Evolutionary conservation across 2,888 invertebrate species (phyloP).

Genomic region (Eilema caniola): DNA sequence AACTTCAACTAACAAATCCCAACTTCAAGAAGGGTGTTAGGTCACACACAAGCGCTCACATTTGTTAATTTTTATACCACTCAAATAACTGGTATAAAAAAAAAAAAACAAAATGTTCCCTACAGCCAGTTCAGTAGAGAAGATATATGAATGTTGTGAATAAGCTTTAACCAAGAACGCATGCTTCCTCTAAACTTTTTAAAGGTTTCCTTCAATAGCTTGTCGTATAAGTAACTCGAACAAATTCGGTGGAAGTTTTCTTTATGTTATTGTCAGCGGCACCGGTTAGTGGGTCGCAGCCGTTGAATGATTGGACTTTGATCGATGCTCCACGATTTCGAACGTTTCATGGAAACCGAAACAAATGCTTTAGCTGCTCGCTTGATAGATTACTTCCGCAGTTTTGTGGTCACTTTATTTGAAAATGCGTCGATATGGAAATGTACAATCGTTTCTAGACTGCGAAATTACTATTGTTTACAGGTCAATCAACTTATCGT

Average conservation of each 20-base stretch:
- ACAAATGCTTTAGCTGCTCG: slow-evolving; percentile 36
- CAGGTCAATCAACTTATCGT: not conserved
- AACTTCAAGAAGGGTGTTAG: no score
- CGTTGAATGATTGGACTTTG: slow-evolving; percentile 44
- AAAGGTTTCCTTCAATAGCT: slow-evolving; percentile 4
- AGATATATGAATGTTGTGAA: no score
- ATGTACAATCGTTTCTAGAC: not conserved
- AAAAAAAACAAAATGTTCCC: no score
- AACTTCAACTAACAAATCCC: no score
- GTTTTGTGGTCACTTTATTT: slow-evolving; percentile 21
- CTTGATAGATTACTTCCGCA: slow-evolving; percentile 47
- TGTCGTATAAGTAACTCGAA: slow-evolving; percentile 12
- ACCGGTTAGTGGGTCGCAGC: slow-evolving; percentile 24
- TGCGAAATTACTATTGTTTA: not conserved
- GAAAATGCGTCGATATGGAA: slow-evolving; percentile 4
- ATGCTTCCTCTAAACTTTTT: not conserved
- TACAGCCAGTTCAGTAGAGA: no score
- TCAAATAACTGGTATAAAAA: no score
- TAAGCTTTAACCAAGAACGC: not conserved
- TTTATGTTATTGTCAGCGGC: slow-evolving; percentile 25
- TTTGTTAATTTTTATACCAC: no score
- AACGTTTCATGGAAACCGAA: slow-evolving; percentile 31
- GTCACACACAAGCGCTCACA: no score
- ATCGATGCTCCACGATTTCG: slow-evolving; percentile 40
- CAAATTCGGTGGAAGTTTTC: slow-evolving; percentile 25